Base-by-base conservation (phyloP, 2,888 invertebrate species). In the Philonicus albiceps region DNA sequence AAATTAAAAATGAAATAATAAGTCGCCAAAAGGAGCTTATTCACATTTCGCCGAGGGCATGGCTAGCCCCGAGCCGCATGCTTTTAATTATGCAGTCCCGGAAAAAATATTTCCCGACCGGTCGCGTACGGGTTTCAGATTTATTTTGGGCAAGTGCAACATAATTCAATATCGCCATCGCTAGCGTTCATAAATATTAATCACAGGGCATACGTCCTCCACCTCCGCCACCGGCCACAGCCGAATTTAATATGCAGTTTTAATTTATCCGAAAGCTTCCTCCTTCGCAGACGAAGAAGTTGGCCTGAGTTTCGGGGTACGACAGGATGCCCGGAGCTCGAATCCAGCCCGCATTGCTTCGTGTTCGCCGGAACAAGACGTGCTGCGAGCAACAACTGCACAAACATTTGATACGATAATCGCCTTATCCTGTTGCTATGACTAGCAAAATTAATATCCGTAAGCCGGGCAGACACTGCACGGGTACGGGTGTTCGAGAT, bases 161-260 rank as follows among this genome's bases (percentile, higher is more conserved):
- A 72, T 84, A 85, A 85, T 85, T 72, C 74, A 73, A 85, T 85
- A 73, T 85, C 85, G 85, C 40, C 31, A 49, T 7, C 19, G 64
- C 64, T 8, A 2, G 27, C 64, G 64, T 74, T 85, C 73, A 85
- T 85, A 85, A 85, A 85, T 85, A 85, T 85, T 85, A 72, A 85
- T 73, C 93, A 85, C n/a, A 75, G 76, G 13, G 22, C 85, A 31
- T 74, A 31, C 73, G n/a, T 74, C 73, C 73, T 13, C 73, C 40
- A 13, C 5, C 13, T 11, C 13, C 22, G 37, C 27, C 31, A n/a
- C 37, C 13, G 19, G 73, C 76, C 64, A 37, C 43, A 53, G 27
- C 55, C 86, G 49, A 76, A 86, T 86, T 86, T 76, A 86, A 86
- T 55, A 76, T 76, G 55, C 53, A 76, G 30, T 76, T 86, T 86